phyloP scores from a whole-genome alignment of 2,888 invertebrate genomes.

The Agriotes lineatus region DNA sequence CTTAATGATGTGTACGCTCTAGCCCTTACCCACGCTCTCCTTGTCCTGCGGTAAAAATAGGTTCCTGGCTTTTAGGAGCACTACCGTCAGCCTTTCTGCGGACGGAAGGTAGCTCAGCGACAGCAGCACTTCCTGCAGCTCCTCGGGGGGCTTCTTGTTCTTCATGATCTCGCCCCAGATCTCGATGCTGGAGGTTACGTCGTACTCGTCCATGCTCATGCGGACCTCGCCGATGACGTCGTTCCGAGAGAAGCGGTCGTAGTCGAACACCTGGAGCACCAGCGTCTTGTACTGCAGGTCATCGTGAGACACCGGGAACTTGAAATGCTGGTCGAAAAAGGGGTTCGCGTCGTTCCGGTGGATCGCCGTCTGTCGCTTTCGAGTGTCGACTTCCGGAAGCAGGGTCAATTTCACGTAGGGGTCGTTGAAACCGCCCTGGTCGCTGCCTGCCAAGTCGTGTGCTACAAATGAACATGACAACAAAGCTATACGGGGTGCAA shows the following conservation, averaged over 20 bases:
- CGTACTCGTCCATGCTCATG: slow-evolving; percentile 82
- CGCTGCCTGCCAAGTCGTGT: slow-evolving; percentile 85
- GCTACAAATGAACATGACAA: slow-evolving; percentile 66
- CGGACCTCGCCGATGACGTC: slow-evolving; percentile 88
- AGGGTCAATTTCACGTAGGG: slow-evolving; percentile 87
- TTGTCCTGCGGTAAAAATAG: slow-evolving; percentile 79
- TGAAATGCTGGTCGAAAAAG: slow-evolving; percentile 92
- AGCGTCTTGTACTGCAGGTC: slow-evolving; percentile 85
- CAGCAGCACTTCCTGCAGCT: slow-evolving; percentile 84
- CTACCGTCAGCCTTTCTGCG: slow-evolving; percentile 87
- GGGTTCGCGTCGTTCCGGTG: slow-evolving; percentile 88
- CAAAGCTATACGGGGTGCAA: too few relatives aligned
- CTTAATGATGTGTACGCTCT: slow-evolving; percentile 46
- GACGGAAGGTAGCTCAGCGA: slow-evolving; percentile 91
- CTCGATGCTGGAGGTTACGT: slow-evolving; percentile 81
- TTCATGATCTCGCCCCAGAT: slow-evolving; percentile 91
- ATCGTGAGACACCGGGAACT: slow-evolving; percentile 91
- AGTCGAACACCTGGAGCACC: slow-evolving; percentile 77
- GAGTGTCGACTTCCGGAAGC: slow-evolving; percentile 86
- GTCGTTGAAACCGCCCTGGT: slow-evolving; percentile 90
- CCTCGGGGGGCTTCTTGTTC: slow-evolving; percentile 85
- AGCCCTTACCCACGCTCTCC: slow-evolving; percentile 72
- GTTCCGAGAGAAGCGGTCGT: slow-evolving; percentile 84
- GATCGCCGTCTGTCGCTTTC: slow-evolving; percentile 87
- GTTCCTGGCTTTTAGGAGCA: slow-evolving; percentile 87